Percentiles rank a stretch among this genome's conserved stretches.
Evolutionary conservation across 2,797 vertebrate species (phyloP).

Genomic region (Nannoperca obscura): DNA sequence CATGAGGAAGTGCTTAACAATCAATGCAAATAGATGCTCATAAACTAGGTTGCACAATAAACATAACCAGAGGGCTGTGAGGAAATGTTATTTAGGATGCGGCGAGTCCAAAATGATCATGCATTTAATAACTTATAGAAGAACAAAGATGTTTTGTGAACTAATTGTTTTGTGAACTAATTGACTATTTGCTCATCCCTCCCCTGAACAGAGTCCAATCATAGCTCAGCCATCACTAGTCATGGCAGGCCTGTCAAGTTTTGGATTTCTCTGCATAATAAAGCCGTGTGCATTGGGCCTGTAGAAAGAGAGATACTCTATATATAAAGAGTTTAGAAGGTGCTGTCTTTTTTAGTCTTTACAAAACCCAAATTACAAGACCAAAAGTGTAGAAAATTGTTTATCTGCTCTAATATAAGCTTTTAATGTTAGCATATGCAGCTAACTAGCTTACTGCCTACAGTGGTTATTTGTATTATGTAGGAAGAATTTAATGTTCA

Average conservation of each 20-base stretch:
- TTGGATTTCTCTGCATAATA: neutral
- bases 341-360: neutral
- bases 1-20: constrained; percentile 30
- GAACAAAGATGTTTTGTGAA: neutral
- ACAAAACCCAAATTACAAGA: neutral
- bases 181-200: neutral
- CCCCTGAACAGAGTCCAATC: neutral
- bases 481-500: too few species aligned
- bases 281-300: neutral
- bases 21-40: constrained; percentile 37
- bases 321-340: neutral
- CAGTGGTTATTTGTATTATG: neutral
- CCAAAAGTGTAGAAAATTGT: neutral
- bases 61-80: neutral
- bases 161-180: neutral
- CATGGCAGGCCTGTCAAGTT: neutral
- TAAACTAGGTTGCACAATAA: constrained; percentile 36
- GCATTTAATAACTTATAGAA: neutral
- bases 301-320: neutral
- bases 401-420: neutral
- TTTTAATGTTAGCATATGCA: neutral
- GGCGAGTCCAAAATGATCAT: neutral
- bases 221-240: neutral
- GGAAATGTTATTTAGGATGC: constrained; percentile 4
- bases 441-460: neutral